phyloP scores from a whole-genome alignment of 2,113 vertebrate genomes.

The Pagrus major region DNA sequence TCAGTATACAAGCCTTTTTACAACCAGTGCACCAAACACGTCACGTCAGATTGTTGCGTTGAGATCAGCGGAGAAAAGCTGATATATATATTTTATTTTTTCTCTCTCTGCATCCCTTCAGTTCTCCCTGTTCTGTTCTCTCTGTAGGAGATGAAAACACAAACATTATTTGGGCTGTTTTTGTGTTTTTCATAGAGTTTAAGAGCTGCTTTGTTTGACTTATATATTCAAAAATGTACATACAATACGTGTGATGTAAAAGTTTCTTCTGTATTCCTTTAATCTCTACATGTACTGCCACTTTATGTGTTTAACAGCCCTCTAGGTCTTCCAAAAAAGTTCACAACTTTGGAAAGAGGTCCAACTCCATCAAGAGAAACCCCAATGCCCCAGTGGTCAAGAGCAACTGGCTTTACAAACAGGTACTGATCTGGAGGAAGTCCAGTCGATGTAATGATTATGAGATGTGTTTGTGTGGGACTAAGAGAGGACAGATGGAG shows the following conservation, averaged over 20 bases:
- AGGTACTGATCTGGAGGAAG: conserved; percentile 84
- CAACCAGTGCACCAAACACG: background rate
- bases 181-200: background rate
- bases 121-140: background rate
- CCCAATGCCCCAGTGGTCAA: conserved; percentile 91
- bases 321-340: conserved; percentile 96
- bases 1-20: background rate
- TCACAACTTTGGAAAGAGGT: conserved; percentile 98
- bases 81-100: background rate
- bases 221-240: background rate
- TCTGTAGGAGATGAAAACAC: background rate
- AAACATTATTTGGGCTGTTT: background rate
- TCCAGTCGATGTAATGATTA: background rate
- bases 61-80: background rate
- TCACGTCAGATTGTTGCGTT: background rate
- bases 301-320: conserved; percentile 79
- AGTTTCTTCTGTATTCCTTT: background rate
- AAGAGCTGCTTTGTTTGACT: background rate
- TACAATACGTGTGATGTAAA: background rate
- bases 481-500: background rate
- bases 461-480: background rate
- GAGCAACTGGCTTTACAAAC: conserved; percentile 96
- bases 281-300: background rate
- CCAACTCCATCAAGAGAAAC: conserved; percentile 97
- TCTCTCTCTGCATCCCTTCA: background rate